Evolutionary conservation across 2,888 invertebrate species (phyloP), one percentile per base, ranked within the genome.

Genomic region (Choreutis nemorana): DNA sequence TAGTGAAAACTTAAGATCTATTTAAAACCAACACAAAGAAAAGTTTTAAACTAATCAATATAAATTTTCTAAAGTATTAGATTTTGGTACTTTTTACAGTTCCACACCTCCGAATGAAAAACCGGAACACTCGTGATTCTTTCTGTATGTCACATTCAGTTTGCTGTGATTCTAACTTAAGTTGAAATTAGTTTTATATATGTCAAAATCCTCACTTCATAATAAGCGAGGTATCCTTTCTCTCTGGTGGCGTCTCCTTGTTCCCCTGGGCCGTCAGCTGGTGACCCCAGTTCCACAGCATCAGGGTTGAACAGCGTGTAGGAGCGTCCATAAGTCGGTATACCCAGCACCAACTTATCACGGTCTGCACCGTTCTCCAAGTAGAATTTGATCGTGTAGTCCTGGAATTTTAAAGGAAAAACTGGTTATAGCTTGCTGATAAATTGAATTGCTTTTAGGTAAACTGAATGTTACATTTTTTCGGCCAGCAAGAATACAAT

Each of bases 231-330:
- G 53, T 94, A 96, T 35, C 96, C 95, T 45, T 94, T 94, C 65
- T 96, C 95, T 42, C 92, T 83, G 0, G 95, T 95, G 2, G 92
- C 92, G 33, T 92, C 92, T 3, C 95, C 95, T 62, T 93, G 91
- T 32, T 89, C 89, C 0, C 95, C 95, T 0, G 95, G 94, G 0
- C 94, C 94, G 52, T 94, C 93, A 0, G 94, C 88, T 0, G 94
- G 92, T 0, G 94, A 83, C 0, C 94, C 94, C n/a, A 94, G 82
- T 33, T 90, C 91, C 2, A 86, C 87, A 1, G 91, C 90, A 14
- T 92, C 91, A 25, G 89, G 86, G 61, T 94, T 94, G 55, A 90
- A 89, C 30, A 95, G 77, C 0, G 94, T 94, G 64, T 91, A 96
- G 0, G 94, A 92, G 25, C 95, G 83, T 2, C 95, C 94, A 48